Percentiles rank a stretch among this genome's conserved stretches.
Evolutionary conservation across 2,888 invertebrate genomes (phyloP).

Genomic region (Netelia virgata): DNA sequence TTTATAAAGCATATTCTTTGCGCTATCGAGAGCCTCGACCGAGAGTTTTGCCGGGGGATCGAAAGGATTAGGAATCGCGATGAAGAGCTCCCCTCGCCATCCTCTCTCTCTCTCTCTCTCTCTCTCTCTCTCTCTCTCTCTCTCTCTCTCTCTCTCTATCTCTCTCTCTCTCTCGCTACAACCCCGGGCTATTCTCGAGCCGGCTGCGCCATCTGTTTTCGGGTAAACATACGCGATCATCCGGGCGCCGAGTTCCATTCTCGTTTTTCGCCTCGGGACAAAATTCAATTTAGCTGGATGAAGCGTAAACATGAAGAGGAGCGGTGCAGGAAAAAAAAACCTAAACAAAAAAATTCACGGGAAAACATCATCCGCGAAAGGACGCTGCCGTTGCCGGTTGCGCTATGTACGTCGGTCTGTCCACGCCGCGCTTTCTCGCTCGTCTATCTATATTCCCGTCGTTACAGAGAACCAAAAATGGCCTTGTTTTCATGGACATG

Average conservation of each 20-base stretch:
- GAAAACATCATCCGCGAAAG: constrained; percentile 72
- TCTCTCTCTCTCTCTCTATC: constrained; percentile 30
- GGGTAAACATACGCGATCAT: constrained; percentile 80
- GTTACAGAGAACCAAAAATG: constrained; percentile 56
- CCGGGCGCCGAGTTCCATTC: constrained; percentile 76
- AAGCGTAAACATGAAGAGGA: constrained; percentile 79
- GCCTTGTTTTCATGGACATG: constrained; percentile 14
- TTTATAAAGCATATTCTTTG: constrained; percentile 38
- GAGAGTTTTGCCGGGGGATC: constrained; percentile 70
- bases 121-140: constrained; percentile 58
- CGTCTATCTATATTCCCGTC: constrained; percentile 40
- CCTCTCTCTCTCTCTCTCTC: neutral
- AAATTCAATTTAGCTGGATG: constrained; percentile 82
- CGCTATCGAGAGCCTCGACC: constrained; percentile 66
- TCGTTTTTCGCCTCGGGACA: constrained; percentile 80
- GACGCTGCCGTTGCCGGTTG: constrained; percentile 38
- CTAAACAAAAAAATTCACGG: constrained; percentile 74
- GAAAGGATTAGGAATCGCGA: constrained; percentile 80
- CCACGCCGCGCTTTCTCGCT: constrained; percentile 32
- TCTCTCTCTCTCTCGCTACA: constrained; percentile 71
- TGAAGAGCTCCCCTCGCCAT: constrained; percentile 67
- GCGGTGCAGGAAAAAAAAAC: constrained; percentile 23
- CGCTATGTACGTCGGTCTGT: constrained; percentile 20
- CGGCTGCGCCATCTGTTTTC: constrained; percentile 82
- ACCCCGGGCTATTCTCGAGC: constrained; percentile 77